Evolutionary conservation across 1,140 invertebrate genomes (phyloP), one percentile per base, ranked within the genome.

Genomic region (Aphelenchoides fujianensis): DNA sequence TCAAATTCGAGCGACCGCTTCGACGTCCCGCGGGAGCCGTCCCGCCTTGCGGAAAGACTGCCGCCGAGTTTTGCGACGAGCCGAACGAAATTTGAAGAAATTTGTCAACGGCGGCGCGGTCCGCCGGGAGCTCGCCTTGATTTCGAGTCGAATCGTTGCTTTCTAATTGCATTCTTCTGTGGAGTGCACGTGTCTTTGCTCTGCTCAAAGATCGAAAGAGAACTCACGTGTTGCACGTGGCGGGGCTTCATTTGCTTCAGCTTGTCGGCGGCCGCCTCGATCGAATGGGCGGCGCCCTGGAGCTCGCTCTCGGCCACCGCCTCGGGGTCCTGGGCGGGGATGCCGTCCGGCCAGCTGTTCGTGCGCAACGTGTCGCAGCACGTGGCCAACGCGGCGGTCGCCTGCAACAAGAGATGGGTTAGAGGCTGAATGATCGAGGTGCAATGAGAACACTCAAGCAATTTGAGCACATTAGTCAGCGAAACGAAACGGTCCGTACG

Each of bases 201-300:
- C n/a, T 36, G 3, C 48, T 36, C 12, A 19, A 68, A 68, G 72
- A 69, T 61, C 68, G 37, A 54, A 59, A 54, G 7, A 70, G 75
- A 68, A 62, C 62, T 77, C 80, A 86, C 86, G 77, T 78, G 61
- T 67, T 30, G 73, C 0, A 77, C 59, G 30, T 81, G 74, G 70
- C 93, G 87, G 19, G 96, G 96, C 78, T 93, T 88, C 27, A 99
- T 85, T 81, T 91, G 91, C 0, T 94, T 92, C 63, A 99, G 86
- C 85, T 97, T 97, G 81, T 92, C 93, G 0, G 96, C 95, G 36
- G 96, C 96, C 0, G 94, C 94, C 87, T 98, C 96, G 69, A 99
- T 98, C 27, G 94, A 96, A 34, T 91, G 93, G 0, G 95, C 96
- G 7, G 96, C 96, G 16, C 94, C 93, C 0, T 98, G 87, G n/a